A percentile compares a stretch with the other conserved stretches of the same genome.
phyloP scores from a whole-genome alignment of 2,113 vertebrate species.

The Neodon shergylaensis region DNA sequence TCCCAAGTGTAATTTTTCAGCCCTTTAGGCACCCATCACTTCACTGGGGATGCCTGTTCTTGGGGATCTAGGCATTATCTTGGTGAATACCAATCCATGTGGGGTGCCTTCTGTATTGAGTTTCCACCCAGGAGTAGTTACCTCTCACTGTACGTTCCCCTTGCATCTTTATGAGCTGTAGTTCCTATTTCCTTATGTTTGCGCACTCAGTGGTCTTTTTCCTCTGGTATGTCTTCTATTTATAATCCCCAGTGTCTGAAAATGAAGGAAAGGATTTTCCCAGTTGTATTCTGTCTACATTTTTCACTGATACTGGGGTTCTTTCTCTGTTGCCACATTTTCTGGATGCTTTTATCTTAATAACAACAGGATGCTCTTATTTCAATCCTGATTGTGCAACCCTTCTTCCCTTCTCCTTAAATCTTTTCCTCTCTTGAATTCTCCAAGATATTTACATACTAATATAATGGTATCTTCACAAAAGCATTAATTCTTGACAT shows the following conservation, averaged over 20 bases:
- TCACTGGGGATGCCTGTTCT: background rate
- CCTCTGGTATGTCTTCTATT: background rate
- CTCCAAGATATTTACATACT: background rate
- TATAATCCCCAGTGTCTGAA: background rate
- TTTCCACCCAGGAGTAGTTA: background rate
- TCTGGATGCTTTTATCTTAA: background rate
- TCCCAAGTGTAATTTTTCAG: background rate
- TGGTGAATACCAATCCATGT: background rate
- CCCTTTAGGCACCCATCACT: background rate
- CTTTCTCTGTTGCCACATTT: background rate
- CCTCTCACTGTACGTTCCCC: background rate
- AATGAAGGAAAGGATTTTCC: background rate
- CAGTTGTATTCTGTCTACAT: background rate
- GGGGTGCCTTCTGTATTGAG: background rate
- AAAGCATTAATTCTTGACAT: background rate
- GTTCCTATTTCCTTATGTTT: background rate
- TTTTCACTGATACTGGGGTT: background rate
- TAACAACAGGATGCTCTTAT: background rate
- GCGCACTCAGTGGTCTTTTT: background rate
- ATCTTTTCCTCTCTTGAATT: background rate
- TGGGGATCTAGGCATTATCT: background rate
- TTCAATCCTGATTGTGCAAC: background rate
- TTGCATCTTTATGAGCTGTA: background rate
- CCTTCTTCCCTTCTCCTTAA: background rate
- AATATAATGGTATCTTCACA: background rate